These are phyloP conservation scores for Pegoplata infirma DNA, from an alignment of 2,888 invertebrate genomes.

Conservation along the genomic window DNA sequence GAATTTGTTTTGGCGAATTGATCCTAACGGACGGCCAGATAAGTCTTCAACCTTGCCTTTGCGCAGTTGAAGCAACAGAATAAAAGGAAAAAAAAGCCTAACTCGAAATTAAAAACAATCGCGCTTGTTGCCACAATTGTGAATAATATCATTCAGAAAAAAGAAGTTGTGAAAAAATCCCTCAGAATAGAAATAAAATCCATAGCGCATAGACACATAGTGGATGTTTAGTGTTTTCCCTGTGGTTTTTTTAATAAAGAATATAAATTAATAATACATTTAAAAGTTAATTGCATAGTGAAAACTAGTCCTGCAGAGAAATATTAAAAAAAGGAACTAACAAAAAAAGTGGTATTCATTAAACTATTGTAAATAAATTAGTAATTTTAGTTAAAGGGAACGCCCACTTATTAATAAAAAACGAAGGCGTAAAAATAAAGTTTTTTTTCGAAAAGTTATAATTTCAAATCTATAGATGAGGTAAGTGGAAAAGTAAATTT, in stretches of 20 bases:
- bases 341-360: not conserved
- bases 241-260: not conserved
- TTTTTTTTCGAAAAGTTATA: conserved; percentile 1
- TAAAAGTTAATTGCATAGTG: not conserved
- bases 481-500: conserved; percentile 14
- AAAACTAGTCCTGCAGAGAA: not conserved
- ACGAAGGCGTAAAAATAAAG: conserved; percentile 50
- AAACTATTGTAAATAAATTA: no score
- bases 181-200: not conserved
- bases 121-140: no score
- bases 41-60: no score
- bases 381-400: conserved; percentile 38
- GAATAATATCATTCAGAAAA: no score
- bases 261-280: not conserved
- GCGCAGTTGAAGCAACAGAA: no score
- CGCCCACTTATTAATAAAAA: conserved; percentile 62
- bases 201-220: not conserved
- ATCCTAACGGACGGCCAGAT: no score
- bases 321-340: no score
- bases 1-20: no score
- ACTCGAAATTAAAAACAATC: no score
- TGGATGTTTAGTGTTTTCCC: no score
- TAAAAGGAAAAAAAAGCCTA: no score
- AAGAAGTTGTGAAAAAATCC: not conserved
- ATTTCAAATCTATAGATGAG: conserved; percentile 32